Conservation (phyloP, 1,140 invertebrate genomes). For the Lineus longissimus region DNA sequence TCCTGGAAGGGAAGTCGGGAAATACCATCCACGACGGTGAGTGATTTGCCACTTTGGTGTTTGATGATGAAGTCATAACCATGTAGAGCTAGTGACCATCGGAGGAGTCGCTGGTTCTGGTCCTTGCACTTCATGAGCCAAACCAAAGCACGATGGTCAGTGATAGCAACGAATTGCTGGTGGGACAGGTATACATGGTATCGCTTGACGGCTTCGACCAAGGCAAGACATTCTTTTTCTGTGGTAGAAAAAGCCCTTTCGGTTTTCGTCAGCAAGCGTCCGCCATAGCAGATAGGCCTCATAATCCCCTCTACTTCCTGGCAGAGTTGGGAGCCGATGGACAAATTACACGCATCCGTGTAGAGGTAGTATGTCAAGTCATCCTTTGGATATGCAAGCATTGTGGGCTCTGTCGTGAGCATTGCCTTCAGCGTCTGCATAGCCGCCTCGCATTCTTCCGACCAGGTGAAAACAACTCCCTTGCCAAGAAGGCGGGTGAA, state of each 20-base stretch:
- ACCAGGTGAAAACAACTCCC: conserved; percentile 17
- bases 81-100: conserved; percentile 15
- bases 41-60: conserved; percentile 8
- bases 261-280: conserved; percentile 1
- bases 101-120: conserved; percentile 14
- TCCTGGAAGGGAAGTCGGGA: background rate
- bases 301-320: conserved; percentile 18
- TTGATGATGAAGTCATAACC: conserved; percentile 15
- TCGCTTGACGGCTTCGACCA: conserved; percentile 17
- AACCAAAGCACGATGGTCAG: no score
- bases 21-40: conserved; percentile 15
- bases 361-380: conserved; percentile 25
- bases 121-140: conserved; percentile 10
- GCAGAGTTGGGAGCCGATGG: conserved; percentile 20
- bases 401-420: conserved; percentile 13
- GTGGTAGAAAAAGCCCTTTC: conserved; percentile 16
- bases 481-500: conserved; percentile 14
- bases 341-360: conserved; percentile 22
- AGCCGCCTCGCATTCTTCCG: conserved; percentile 13
- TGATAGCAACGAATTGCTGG: no score
- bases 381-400: conserved; percentile 23
- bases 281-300: conserved; percentile 10
- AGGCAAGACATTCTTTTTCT: conserved; percentile 19
- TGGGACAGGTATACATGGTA: conserved; percentile 18
- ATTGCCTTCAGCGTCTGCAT: conserved; percentile 17